Conservation (phyloP, 2,797 vertebrate genomes). For the Enteromius paludinosus region DNA sequence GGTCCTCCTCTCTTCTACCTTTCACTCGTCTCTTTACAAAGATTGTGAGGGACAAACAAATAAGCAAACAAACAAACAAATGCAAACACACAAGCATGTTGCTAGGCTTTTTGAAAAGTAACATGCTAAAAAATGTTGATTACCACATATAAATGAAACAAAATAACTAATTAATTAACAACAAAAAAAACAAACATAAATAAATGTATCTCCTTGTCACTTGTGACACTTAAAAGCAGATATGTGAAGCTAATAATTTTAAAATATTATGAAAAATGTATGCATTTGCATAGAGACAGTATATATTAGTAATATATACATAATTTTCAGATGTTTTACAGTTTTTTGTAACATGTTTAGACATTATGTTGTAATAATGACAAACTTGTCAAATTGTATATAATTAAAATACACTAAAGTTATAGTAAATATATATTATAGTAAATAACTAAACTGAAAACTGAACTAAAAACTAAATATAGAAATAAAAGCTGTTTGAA, state of each 20-base stretch:
- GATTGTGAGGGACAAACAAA: constrained; percentile 29
- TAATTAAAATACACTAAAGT: not conserved
- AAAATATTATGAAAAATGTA: too few relatives aligned
- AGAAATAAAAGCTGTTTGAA: too few relatives aligned
- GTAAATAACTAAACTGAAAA: not conserved
- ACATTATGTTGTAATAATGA: not conserved
- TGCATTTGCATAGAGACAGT: too few relatives aligned
- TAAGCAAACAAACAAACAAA: constrained; percentile 53
- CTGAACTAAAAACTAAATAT: not conserved
- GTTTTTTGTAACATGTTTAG: too few relatives aligned
- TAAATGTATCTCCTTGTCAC: not conserved
- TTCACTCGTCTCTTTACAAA: not conserved
- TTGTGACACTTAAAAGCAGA: not conserved
- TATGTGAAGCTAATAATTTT: not conserved
- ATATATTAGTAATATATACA: too few relatives aligned
- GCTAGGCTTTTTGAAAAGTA: constrained; percentile 19
- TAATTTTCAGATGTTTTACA: too few relatives aligned
- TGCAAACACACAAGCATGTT: constrained; percentile 24
- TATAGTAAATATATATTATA: not conserved
- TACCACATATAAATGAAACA: not conserved
- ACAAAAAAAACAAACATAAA: not conserved
- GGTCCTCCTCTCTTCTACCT: constrained; percentile 18
- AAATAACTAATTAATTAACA: not conserved
- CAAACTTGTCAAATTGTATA: not conserved
- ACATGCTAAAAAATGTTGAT: not conserved